Conservation (phyloP, 2,113 vertebrate genomes). For the Chitala chitala region DNA sequence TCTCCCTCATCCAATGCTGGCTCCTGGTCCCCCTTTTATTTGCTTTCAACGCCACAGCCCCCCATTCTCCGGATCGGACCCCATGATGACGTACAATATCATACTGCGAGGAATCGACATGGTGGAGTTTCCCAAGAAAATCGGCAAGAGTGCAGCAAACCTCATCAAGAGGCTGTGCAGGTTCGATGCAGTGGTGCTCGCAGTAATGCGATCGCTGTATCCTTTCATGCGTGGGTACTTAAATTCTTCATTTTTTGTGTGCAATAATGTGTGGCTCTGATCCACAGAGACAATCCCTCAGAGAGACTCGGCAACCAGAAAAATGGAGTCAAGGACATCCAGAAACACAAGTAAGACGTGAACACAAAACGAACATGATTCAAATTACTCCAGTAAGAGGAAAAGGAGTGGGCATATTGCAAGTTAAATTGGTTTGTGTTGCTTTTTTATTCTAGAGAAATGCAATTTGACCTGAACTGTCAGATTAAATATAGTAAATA, state of each 20-base stretch:
- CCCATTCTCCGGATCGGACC: slow-evolving; percentile 55
- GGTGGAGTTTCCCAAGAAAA: slow-evolving; percentile 59
- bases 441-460: not conserved
- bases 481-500: not conserved
- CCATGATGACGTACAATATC: slow-evolving; percentile 50
- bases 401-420: too few relatives aligned
- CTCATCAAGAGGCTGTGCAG: slow-evolving; percentile 68
- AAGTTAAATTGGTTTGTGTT: too few relatives aligned
- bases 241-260: slow-evolving; percentile 26
- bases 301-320: slow-evolving; percentile 60
- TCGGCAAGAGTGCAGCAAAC: slow-evolving; percentile 53
- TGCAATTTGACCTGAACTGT: not conserved
- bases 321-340: slow-evolving; percentile 64
- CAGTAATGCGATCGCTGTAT: not conserved
- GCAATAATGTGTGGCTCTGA: slow-evolving; percentile 23
- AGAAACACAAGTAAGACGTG: slow-evolving; percentile 64
- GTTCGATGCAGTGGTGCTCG: slow-evolving; percentile 36
- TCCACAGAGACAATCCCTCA: slow-evolving; percentile 56
- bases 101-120: slow-evolving; percentile 59
- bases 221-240: not conserved
- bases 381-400: not conserved
- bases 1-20: not conserved
- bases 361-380: not conserved
- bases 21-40: not conserved
- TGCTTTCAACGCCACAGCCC: slow-evolving; percentile 44